Percentiles rank a stretch among this genome's conserved stretches.
Conservation (phyloP, 1,140 invertebrate species). For the Drosophila mojavensis region DNA sequence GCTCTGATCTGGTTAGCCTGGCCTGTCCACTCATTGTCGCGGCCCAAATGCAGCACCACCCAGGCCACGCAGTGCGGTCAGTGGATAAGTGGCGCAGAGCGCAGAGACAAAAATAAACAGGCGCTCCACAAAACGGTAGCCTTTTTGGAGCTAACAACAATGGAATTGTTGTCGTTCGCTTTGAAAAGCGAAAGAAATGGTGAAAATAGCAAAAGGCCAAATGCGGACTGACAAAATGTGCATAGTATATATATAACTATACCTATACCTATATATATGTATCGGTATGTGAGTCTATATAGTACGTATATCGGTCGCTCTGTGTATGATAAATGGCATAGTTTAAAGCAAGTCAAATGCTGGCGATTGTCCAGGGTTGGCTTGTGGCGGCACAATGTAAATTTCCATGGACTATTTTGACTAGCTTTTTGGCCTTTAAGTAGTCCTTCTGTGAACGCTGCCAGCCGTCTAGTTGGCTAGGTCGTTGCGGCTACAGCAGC, state of each 20-base stretch:
- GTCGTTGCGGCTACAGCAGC: slow-evolving; percentile 44
- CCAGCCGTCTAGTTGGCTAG: slow-evolving; percentile 57
- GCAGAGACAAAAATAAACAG: neutral
- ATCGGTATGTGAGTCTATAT: neutral
- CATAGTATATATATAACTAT: slow-evolving; percentile 6
- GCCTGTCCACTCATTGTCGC: slow-evolving; percentile 61
- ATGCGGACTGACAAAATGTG: slow-evolving; percentile 74
- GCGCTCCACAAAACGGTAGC: slow-evolving; percentile 59
- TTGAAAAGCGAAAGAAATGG: slow-evolving; percentile 80
- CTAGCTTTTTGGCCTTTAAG: slow-evolving; percentile 42
- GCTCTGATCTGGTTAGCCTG: slow-evolving; percentile 15
- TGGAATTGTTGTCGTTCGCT: slow-evolving; percentile 49
- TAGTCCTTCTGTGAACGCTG: slow-evolving; percentile 33
- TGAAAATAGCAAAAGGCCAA: slow-evolving; percentile 76
- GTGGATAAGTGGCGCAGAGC: slow-evolving; percentile 39
- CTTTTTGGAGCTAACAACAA: slow-evolving; percentile 60
- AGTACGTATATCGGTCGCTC: slow-evolving; percentile 35
- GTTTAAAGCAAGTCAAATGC: slow-evolving; percentile 72
- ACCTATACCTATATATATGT: too few relatives aligned
- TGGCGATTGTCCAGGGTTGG: slow-evolving; percentile 69
- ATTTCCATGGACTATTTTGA: slow-evolving; percentile 70
- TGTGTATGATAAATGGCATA: slow-evolving; percentile 82
- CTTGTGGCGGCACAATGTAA: slow-evolving; percentile 61
- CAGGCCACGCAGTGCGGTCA: slow-evolving; percentile 28
- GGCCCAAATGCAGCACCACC: slow-evolving; percentile 34